These are phyloP conservation scores for Cheilosia grossa DNA, from an alignment of 2,888 invertebrate genomes.

Conservation along the genomic window DNA sequence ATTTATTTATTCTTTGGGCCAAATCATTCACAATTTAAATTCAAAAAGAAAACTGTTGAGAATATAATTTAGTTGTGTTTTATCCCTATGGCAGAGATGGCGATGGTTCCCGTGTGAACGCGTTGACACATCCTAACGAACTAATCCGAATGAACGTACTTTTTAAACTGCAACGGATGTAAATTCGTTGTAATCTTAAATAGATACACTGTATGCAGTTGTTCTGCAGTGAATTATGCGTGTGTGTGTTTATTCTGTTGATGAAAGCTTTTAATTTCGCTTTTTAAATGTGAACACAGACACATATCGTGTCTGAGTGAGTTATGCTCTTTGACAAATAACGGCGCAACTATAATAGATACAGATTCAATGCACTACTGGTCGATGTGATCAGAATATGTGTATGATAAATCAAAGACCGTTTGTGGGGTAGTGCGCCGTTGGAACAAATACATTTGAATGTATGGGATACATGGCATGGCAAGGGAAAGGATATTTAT, in stretches of 20 bases:
- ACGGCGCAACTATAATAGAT: slow-evolving; percentile 31
- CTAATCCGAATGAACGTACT: slow-evolving; percentile 66
- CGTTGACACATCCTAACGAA: slow-evolving; percentile 67
- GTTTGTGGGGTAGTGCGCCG: not conserved
- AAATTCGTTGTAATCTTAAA: slow-evolving; percentile 71
- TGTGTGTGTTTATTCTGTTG: slow-evolving; percentile 23
- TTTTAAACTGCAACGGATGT: slow-evolving; percentile 73
- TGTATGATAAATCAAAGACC: not conserved
- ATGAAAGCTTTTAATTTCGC: slow-evolving; percentile 61
- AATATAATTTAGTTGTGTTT: slow-evolving; percentile 34
- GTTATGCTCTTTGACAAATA: slow-evolving; percentile 18
- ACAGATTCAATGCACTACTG: slow-evolving; percentile 11
- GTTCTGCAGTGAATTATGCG: slow-evolving; percentile 24
- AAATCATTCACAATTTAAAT: not conserved
- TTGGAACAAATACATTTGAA: not conserved
- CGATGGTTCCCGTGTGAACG: slow-evolving; percentile 51
- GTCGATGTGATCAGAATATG: slow-evolving; percentile 28
- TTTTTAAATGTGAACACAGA: slow-evolving; percentile 33
- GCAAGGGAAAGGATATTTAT: not conserved
- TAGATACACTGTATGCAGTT: slow-evolving; percentile 53
- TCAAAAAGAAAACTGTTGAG: not conserved
- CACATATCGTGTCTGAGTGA: not conserved
- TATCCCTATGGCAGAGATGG: slow-evolving; percentile 24
- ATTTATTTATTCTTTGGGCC: not conserved
- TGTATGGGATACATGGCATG: not conserved